phyloP scores from a whole-genome alignment of 2,113 vertebrate species.

The Pipra filicauda region DNA sequence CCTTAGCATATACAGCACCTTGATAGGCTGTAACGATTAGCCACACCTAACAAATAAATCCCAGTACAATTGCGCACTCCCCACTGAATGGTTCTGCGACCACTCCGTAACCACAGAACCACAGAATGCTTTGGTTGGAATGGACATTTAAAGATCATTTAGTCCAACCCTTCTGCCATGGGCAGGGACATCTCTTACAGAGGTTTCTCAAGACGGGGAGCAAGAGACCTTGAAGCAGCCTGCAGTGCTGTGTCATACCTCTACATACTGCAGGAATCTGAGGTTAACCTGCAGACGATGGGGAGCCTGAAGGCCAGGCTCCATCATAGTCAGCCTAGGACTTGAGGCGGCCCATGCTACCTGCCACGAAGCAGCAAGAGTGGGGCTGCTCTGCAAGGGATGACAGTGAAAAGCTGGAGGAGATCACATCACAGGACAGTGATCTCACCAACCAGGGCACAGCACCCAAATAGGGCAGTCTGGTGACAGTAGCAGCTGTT shows the following conservation, averaged over 20 bases:
- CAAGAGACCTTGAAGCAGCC: background rate
- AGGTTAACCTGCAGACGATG: background rate
- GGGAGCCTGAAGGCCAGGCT: background rate
- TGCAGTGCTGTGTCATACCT: background rate
- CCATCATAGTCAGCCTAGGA: background rate
- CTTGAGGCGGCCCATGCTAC: background rate
- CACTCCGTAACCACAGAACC: background rate
- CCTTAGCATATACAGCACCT: background rate
- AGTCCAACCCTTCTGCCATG: rapidly evolving
- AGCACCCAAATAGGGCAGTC: background rate
- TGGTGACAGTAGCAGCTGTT: background rate
- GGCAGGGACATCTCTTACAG: background rate
- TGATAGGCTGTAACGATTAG: background rate
- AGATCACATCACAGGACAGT: background rate
- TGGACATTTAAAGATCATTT: background rate
- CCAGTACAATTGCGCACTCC: background rate
- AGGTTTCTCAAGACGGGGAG: background rate
- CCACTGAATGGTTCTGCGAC: background rate
- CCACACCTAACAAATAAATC: background rate
- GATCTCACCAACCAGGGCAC: background rate
- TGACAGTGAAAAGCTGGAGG: background rate
- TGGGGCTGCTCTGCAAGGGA: background rate
- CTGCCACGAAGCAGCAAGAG: background rate
- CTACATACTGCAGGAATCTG: background rate
- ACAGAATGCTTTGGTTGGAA: background rate